Percentiles rank a stretch among this genome's conserved stretches.
These are phyloP conservation scores for Lutjanus erythropterus DNA, from an alignment of 2,113 vertebrate genomes.

Conservation along the genomic window DNA sequence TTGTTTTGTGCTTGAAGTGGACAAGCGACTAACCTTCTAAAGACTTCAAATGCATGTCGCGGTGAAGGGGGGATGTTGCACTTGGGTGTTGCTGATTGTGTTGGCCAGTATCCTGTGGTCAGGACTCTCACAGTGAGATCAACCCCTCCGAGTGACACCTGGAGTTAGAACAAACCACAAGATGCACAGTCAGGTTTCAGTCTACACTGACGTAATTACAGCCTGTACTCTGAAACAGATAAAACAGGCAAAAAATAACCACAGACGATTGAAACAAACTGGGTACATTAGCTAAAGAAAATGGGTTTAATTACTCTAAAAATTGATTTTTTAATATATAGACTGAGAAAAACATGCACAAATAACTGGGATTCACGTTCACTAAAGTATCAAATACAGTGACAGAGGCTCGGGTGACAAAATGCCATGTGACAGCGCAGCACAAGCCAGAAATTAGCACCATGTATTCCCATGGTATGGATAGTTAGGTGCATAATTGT, in stretches of 20 bases:
- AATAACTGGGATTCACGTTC: not conserved
- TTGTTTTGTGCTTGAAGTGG: not conserved
- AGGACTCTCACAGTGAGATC: conserved; percentile 97
- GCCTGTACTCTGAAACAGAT: not conserved
- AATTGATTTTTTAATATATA: not conserved
- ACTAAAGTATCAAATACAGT: not conserved
- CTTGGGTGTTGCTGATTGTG: conserved; percentile 98
- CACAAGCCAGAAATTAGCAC: conserved; percentile 19
- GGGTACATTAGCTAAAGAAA: not conserved
- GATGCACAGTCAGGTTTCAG: conserved; percentile 6
- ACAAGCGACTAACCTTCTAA: conserved; percentile 90
- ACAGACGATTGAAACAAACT: not conserved
- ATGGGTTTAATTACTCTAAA: not conserved
- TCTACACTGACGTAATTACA: not conserved
- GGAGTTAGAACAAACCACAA: conserved; percentile 24
- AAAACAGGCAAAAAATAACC: not conserved
- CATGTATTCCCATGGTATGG: conserved; percentile 27
- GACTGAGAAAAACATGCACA: not conserved
- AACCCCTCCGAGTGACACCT: conserved; percentile 97
- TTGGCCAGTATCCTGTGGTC: conserved; percentile 99
- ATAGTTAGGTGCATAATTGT: conserved; percentile 38
- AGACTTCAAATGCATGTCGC: conserved; percentile 98
- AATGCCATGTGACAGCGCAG: conserved; percentile 4
- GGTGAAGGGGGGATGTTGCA: conserved; percentile 98
- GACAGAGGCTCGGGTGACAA: not conserved